Base-by-base conservation (phyloP, 2,888 invertebrate genomes). In the Lymantria dispar region DNA sequence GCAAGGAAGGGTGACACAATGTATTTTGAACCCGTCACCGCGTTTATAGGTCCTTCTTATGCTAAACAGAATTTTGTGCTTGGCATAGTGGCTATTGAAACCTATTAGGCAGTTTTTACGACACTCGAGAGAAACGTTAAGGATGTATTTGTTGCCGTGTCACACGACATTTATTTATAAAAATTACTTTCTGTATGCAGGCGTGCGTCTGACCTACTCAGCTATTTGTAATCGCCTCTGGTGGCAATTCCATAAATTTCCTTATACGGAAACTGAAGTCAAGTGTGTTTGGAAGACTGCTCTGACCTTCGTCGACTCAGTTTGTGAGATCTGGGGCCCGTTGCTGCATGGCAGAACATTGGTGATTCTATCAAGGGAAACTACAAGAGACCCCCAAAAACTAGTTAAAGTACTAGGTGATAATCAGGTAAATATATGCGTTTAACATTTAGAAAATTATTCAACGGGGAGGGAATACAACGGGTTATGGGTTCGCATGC, bases 281-380 rank as follows among this genome's bases (percentile, higher is more conserved):
- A 92, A 93, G 3, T 96, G 97, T 67, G 95, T 97, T 0, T 98
- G 98, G 88, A 98, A 98, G 85, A 98, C 98, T 0, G 96, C 98
- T 0, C 85, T 98, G 13, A 98, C 98, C 0, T 98, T 98, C 76
- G 97, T 98, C 3, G 98, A 98, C 78, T 96, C 97, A 0, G 94
- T 97, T 8, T 93, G 95, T 1, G 98, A 98, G 89, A 94, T 98
- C 49, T 97, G 97, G 95, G 96, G 96, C 0, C 96, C 97, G 0
- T 77, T 98, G 42, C 87, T 98, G 12, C 94, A 94, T 58, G 95
- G 95, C 9, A 78, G 87, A 46, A 92, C 95, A 0, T 77, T 98
- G 47, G 77, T 98, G 13, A 94, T 98, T 5, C 92, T 98, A 8
- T 93, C 96, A 0, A 95, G 94, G 70, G 92, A 92, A 11, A 87